Evolutionary conservation across 2,113 vertebrate species (phyloP).

Genomic region (Chunga burmeisteri): DNA sequence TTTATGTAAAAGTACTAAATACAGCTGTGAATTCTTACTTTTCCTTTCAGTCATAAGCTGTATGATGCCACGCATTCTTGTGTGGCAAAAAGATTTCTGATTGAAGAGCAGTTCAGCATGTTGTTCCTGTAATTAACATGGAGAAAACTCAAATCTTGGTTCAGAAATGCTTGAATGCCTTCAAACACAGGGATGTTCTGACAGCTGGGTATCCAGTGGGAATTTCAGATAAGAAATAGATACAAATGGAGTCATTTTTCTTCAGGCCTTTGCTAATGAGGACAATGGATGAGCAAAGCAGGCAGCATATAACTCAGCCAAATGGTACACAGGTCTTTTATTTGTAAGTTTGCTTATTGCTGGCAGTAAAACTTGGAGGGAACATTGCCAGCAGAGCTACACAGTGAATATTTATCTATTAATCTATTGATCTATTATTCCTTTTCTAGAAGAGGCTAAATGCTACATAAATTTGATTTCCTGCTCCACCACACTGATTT

Average conservation of each 20-base stretch:
- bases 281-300: not conserved
- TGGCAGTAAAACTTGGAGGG: not conserved
- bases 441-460: not conserved
- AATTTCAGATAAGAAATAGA: slow-evolving; percentile 24
- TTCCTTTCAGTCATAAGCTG: not conserved
- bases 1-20: slow-evolving; percentile 4
- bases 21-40: not conserved
- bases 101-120: slow-evolving; percentile 14
- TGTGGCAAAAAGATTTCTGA: not conserved
- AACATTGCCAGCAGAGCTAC: not conserved
- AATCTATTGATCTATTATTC: not conserved
- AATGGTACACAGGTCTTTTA: not conserved
- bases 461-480: not conserved
- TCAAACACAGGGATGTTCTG: slow-evolving; percentile 10
- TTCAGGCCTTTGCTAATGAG: slow-evolving; percentile 43
- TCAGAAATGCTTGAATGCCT: slow-evolving; percentile 25
- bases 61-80: not conserved
- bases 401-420: not conserved
- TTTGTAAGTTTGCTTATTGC: slow-evolving; percentile 3
- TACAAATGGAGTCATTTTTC: slow-evolving; percentile 1
- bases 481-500: not conserved
- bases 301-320: not conserved
- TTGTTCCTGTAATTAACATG: slow-evolving; percentile 35
- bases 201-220: slow-evolving; percentile 25
- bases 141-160: not conserved